Evolutionary conservation across 1,140 invertebrate species (phyloP), one percentile per base, ranked within the genome.

Genomic region (Dysdera silvatica): DNA sequence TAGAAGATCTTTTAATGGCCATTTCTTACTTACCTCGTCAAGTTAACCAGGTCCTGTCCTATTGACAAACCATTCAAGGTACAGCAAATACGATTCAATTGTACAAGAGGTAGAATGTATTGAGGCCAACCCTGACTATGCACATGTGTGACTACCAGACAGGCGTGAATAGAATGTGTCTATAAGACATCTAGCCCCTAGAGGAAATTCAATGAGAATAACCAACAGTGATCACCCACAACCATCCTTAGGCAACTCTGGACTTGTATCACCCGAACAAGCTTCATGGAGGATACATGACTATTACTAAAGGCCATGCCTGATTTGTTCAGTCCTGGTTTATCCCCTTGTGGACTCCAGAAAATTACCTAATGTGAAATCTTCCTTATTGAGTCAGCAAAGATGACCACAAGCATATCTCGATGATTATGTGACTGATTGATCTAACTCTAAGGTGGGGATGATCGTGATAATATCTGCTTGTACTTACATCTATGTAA

Each of bases 391-490:
- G 20, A 18, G 41, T 10, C 1, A 16, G 24, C 5, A 14, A 24
- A 54, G 52, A 37, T 33, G 28, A 18, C 52, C 32, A 35, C 52
- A 31, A 10, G 29, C 32, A 10, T 37, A 54, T 24, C 31, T 54
- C 14, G 23, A 24, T 24, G 52, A 54, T 33, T 54, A 37, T 37
- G 8, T 24, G 18, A n/a, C n/a, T n/a, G n/a, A n/a, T n/a, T n/a
- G n/a, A 52, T 7, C 14, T 16, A 14, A 29, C 2, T 52, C 8
- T 52, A 14, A 31, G 49, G 49, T 16, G 28, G 49, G 49, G 26
- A 29, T 52, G 49, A 52, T 29, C 8, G 26, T 52, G 28, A 20
- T 52, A 52, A n/a, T n/a, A n/a, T n/a, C n/a, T n/a, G n/a, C n/a
- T n/a, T n/a, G n/a, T n/a, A n/a, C n/a, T n/a, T n/a, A n/a, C n/a